Percentiles rank a stretch among this genome's conserved stretches.
phyloP scores from a whole-genome alignment of 53 echinoderm and acorn worm genomes.

The Paelopatides confundens region DNA sequence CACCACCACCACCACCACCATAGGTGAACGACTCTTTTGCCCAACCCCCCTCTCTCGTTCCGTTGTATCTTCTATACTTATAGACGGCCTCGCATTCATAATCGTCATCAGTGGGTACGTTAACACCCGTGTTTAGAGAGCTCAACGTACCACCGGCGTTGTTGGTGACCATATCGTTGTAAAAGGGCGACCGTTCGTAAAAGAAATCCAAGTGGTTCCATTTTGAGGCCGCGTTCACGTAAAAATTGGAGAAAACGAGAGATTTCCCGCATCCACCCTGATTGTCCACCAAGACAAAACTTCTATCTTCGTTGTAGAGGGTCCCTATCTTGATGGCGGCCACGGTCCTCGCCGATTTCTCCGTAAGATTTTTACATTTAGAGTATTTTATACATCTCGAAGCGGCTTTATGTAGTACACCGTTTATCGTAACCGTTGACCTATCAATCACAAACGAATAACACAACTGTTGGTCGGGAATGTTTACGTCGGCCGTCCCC shows the following conservation, averaged over 20 bases:
- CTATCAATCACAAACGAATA: not conserved
- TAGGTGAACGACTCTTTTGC: too few species aligned
- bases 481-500: too few species aligned
- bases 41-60: too few species aligned
- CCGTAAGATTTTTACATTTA: not conserved
- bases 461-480: not conserved
- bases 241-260: not conserved
- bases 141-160: not conserved
- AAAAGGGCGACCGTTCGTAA: not conserved
- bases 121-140: too few species aligned
- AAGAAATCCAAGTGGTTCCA: not conserved
- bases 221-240: not conserved
- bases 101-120: too few species aligned
- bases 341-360: not conserved
- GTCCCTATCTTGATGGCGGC: not conserved
- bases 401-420: not conserved
- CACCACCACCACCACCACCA: too few species aligned
- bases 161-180: not conserved
- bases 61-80: too few species aligned
- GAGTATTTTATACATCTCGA: not conserved
- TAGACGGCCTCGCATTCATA: too few species aligned
- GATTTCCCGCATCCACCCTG: not conserved
- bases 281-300: not conserved
- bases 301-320: not conserved
- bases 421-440: not conserved